Evolutionary conservation across 2,797 vertebrate species (phyloP), one percentile per base, ranked within the genome.

Genomic region (Acanthurus lineatus): DNA sequence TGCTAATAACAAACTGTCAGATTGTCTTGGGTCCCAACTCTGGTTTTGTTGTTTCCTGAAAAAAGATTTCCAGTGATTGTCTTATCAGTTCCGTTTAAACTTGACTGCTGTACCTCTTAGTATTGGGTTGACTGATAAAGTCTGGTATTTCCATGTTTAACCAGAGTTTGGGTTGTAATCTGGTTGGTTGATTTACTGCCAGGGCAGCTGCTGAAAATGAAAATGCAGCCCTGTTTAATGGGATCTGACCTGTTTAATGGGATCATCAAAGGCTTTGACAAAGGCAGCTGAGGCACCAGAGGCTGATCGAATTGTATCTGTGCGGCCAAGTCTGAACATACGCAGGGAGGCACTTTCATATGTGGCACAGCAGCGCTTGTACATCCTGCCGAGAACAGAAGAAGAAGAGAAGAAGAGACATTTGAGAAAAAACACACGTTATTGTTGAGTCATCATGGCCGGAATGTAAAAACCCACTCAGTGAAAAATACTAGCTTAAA

Each of bases 341-440:
- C 97, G 90, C 73, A 98, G 94, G 0, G 97, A 98, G 0, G 97
- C 98, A 0, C 97, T 98, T 87, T 99, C 98, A 0, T 99, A 99
- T 0, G 98, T 98, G 77, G 97, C 90, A 32, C 96, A 98, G 32
- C 94, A 78, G 0, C 83, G 91, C 38, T 92, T 88, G 0, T 98
- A 95, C 90, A 97, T 94, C 92, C 98, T 99, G 90, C 10, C 6
- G 0, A 49, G 9, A 58, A 58, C 8, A 59, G n/a, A n/a, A n/a
- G n/a, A n/a, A n/a, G n/a, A n/a, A n/a, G n/a, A 64, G 35, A 59
- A 19, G 49, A 32, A 61, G 10, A 63, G 20, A 49, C 16, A 2
- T 52, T 38, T 52, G 19, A 40, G 16, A 38, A 59, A 14, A 4
- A 8, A 54, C 17, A 20, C 3, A 15, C 25, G 20, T 11, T 45